Evolutionary conservation across 2,888 invertebrate genomes (phyloP), one percentile per base, ranked within the genome.

Genomic region (Synergus umbraculus): DNA sequence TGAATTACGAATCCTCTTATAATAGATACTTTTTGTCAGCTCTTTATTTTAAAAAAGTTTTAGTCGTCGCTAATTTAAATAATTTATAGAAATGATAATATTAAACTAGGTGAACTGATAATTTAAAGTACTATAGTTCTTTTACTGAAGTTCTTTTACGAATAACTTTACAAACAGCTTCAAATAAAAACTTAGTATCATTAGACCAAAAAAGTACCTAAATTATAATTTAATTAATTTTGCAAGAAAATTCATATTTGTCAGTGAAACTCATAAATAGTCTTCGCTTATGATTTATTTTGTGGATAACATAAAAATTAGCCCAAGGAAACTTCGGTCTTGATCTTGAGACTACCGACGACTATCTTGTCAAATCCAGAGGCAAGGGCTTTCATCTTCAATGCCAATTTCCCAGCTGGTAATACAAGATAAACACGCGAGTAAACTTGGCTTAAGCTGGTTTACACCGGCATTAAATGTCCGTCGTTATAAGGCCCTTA

Each of bases 401-500:
- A 43, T 66, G 12, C 18, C 43, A 66, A 66, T 43, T 66, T 66
- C 18, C 66, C 66, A 43, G 18, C 2, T 43, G n/a, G 66, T 9
- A 65, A 41, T 43, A 41, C 44, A 44, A 66, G 43, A 66, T 66
- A 43, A 66, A 66, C 18, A 66, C 43, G 4, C 43, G 43, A 41
- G 41, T 66, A n/a, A 18, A 43, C 43, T 66, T 66, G 65, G 41
- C 37, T 66, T 66, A 66, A 66, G 44, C 41, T 66, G 43, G 78
- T 78, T 63, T 37, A 60, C 69, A 43, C 46, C 54, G 49, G 58
- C 64, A 81, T 77, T 76, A 78, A 78, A 73, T 60, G 54, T 64
- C 44, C 12, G n/a, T 22, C 49, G 18, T 22, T 58, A 22, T n/a
- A 63, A 63, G 18, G 18, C 60, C 60, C 60, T 10, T 22, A 66